These are phyloP conservation scores for Myotis planiceps DNA, from an alignment of 2,797 vertebrate species.

Conservation along the genomic window DNA sequence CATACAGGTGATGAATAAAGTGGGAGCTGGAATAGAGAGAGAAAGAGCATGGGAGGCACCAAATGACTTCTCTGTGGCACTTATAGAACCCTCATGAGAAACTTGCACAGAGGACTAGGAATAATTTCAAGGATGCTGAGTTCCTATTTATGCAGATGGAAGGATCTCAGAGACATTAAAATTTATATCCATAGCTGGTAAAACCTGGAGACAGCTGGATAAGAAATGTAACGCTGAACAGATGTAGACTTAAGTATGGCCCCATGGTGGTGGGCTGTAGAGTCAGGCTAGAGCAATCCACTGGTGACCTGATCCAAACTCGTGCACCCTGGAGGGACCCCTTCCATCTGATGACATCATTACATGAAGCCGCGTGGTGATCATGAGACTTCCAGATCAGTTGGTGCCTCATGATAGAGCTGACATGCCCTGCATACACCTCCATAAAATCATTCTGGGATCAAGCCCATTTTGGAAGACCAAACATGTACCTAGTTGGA, in stretches of 20 bases:
- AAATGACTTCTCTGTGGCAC: background rate
- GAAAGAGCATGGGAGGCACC: background rate
- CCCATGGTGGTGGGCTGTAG: background rate
- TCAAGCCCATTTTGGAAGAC: background rate
- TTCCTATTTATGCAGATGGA: background rate
- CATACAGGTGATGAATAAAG: background rate
- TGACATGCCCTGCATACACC: background rate
- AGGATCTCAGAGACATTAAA: background rate
- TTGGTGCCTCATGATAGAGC: background rate
- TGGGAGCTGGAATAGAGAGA: background rate
- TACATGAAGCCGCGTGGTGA: background rate
- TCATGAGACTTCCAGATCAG: background rate
- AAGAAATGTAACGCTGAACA: background rate
- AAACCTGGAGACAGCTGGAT: background rate
- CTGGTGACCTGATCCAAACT: background rate
- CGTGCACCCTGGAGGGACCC: background rate
- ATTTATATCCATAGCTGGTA: background rate
- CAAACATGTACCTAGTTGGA: background rate
- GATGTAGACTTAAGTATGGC: background rate
- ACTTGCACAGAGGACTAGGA: background rate
- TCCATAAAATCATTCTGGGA: background rate
- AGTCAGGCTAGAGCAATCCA: background rate
- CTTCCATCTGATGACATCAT: background rate
- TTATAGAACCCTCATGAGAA: background rate
- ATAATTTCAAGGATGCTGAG: background rate